A percentile compares a stretch with the other conserved stretches of the same genome.
phyloP scores from a whole-genome alignment of 2,113 vertebrate species.

The Axis porcinus region DNA sequence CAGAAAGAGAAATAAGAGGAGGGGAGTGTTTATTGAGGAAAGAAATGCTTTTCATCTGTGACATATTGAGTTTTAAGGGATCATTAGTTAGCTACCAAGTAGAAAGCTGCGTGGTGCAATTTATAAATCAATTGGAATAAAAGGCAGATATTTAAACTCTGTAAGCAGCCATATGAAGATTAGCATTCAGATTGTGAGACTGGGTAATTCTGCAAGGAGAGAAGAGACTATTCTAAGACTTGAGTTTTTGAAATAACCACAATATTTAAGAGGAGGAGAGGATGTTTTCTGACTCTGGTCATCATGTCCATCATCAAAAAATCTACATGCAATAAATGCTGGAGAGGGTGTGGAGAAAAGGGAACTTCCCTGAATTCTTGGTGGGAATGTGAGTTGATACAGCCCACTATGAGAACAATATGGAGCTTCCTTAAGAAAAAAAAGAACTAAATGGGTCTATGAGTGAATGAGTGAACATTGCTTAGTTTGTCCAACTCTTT shows the following conservation, averaged over 20 bases:
- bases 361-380: neutral
- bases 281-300: neutral
- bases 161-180: neutral
- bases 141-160: neutral
- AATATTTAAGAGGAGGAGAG: neutral
- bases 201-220: neutral
- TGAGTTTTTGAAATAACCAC: neutral
- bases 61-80: neutral
- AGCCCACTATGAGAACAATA: neutral
- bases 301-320: neutral
- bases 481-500: neutral
- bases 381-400: neutral
- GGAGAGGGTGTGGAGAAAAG: neutral
- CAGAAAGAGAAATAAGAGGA: neutral
- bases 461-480: accelerated
- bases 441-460: neutral
- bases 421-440: neutral
- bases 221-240: neutral
- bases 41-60: neutral
- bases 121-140: neutral
- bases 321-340: neutral
- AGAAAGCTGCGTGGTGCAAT: neutral
- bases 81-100: neutral
- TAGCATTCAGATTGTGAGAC: neutral
- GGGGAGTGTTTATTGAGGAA: neutral